Evolutionary conservation across 2,888 invertebrate species (phyloP).

Genomic region (Sarcophaga rosellei): DNA sequence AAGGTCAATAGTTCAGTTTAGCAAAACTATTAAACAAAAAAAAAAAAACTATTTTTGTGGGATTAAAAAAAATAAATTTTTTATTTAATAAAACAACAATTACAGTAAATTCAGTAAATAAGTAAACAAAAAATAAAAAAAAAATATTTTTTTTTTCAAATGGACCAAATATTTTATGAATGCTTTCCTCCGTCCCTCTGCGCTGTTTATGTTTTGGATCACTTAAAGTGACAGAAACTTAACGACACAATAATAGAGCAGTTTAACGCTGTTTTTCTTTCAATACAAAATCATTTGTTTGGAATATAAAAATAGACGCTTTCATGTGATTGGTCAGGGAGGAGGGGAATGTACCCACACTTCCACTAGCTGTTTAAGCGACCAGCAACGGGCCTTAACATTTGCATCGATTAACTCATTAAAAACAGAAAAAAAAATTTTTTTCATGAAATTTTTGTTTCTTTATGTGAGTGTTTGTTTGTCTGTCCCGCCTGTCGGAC

Average conservation of each 20-base stretch:
- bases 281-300: too few relatives aligned
- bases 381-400: neutral
- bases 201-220: too few relatives aligned
- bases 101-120: neutral
- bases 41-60: neutral
- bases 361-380: too few relatives aligned
- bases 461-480: constrained; percentile 6
- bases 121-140: neutral
- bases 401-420: constrained; percentile 62
- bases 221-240: constrained; percentile 17
- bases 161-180: neutral
- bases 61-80: neutral
- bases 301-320: too few relatives aligned
- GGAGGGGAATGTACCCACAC: too few relatives aligned
- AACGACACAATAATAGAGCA: neutral
- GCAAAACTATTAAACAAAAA: constrained; percentile 29
- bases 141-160: neutral
- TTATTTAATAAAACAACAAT: too few relatives aligned
- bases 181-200: neutral
- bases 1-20: constrained; percentile 64
- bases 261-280: neutral
- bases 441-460: constrained; percentile 11
- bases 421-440: neutral
- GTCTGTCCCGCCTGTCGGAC: neutral
- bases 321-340: too few relatives aligned